Percentiles rank a stretch among this genome's conserved stretches.
These are phyloP conservation scores for Leucania comma DNA, from an alignment of 2,888 invertebrate species.

Conservation along the genomic window DNA sequence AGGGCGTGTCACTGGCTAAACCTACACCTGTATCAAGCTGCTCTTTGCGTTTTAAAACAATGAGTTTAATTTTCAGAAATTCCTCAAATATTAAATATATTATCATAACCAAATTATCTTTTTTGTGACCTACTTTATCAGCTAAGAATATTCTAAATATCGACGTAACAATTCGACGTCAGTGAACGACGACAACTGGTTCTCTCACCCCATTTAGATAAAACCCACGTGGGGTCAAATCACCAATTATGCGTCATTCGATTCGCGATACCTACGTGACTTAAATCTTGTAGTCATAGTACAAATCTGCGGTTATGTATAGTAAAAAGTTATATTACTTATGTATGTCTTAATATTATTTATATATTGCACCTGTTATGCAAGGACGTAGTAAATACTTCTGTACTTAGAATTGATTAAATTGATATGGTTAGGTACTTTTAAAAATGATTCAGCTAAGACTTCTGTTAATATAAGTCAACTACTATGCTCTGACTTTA, in stretches of 20 bases:
- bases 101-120: too few species aligned
- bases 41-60: too few species aligned
- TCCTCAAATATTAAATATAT: too few species aligned
- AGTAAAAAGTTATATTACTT: conserved; percentile 1
- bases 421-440: neutral
- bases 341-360: conserved; percentile 27
- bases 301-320: conserved; percentile 20
- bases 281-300: conserved; percentile 56
- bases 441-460: conserved; percentile 13
- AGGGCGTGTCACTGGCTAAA: too few species aligned
- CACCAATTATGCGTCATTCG: conserved; percentile 52
- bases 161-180: conserved; percentile 14
- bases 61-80: too few species aligned
- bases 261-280: conserved; percentile 58
- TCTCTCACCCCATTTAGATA: conserved; percentile 29
- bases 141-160: neutral
- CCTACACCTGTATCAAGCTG: too few species aligned
- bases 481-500: too few species aligned
- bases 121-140: too few species aligned
- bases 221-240: conserved; percentile 46
- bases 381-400: conserved; percentile 16
- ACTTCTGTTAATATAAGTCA: neutral
- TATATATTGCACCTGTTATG: conserved; percentile 36
- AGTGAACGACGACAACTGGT: conserved; percentile 1
- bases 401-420: neutral